Evolutionary conservation across 2,113 vertebrate genomes (phyloP).

Genomic region (Salvelinus fontinalis): DNA sequence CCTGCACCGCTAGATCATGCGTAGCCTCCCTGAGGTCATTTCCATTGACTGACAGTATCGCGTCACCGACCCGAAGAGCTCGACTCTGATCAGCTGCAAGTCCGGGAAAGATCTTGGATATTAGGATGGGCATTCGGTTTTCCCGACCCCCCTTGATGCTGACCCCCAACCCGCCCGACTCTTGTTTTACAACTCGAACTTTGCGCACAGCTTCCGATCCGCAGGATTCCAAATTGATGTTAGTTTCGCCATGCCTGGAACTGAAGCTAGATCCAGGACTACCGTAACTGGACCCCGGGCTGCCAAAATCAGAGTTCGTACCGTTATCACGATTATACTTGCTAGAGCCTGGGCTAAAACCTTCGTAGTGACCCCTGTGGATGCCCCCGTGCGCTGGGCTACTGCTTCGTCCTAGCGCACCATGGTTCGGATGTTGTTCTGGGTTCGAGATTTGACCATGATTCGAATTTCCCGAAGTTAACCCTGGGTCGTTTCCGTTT

Average conservation of each 20-base stretch:
- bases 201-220: constrained; percentile 81
- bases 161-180: constrained; percentile 95
- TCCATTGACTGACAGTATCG: constrained; percentile 94
- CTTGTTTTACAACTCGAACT: constrained; percentile 93
- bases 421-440: constrained; percentile 59
- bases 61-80: constrained; percentile 91
- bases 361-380: constrained; percentile 64
- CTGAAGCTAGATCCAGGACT: constrained; percentile 71
- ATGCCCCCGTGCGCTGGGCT: constrained; percentile 67
- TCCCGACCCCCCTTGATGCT: constrained; percentile 97
- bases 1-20: constrained; percentile 96
- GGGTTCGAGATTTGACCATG: constrained; percentile 45
- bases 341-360: constrained; percentile 64
- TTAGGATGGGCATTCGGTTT: constrained; percentile 97
- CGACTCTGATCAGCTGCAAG: constrained; percentile 94
- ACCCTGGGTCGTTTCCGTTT: constrained; percentile 79
- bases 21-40: constrained; percentile 92
- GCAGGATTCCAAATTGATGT: constrained; percentile 45
- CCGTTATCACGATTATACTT: constrained; percentile 67
- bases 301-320: constrained; percentile 68
- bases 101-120: constrained; percentile 97
- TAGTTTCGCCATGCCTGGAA: constrained; percentile 61
- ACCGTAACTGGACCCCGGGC: constrained; percentile 72
- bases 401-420: constrained; percentile 52
- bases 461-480: constrained; percentile 50